A percentile compares a stretch with the other conserved stretches of the same genome.
Evolutionary conservation across 2,113 vertebrate species (phyloP).

Genomic region (Hoplias malabaricus): DNA sequence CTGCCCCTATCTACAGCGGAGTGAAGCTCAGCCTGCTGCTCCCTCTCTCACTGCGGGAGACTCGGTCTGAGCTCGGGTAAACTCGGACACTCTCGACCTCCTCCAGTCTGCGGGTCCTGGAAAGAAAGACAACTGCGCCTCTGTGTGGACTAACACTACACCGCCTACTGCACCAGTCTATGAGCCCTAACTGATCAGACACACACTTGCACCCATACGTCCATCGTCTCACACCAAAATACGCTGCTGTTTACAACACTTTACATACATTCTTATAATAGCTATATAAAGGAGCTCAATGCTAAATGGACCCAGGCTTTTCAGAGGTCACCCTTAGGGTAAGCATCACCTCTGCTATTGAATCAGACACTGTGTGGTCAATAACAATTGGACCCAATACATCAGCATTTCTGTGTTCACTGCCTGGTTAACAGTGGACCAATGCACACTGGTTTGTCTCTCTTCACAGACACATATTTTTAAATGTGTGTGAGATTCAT

Average conservation of each 20-base stretch:
- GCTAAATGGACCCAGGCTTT: not conserved
- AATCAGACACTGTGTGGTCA: constrained; percentile 18
- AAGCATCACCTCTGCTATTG: not conserved
- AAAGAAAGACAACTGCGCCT: constrained; percentile 6
- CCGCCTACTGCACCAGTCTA: not conserved
- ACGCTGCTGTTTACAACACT: too few relatives aligned
- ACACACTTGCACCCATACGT: not conserved
- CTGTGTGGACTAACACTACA: not conserved
- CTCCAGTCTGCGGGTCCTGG: not conserved
- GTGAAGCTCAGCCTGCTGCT: constrained; percentile 56
- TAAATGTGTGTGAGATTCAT: too few relatives aligned
- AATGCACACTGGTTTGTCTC: constrained; percentile 18
- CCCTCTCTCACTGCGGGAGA: constrained; percentile 54
- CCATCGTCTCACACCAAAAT: too few relatives aligned
- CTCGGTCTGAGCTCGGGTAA: constrained; percentile 2
- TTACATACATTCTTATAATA: too few relatives aligned
- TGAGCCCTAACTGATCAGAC: too few relatives aligned
- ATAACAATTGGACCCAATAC: constrained; percentile 59
- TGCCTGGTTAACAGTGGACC: constrained; percentile 41
- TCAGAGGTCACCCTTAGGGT: not conserved
- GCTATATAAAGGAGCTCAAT: too few relatives aligned
- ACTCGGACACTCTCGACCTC: constrained; percentile 16
- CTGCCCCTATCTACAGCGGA: constrained; percentile 54
- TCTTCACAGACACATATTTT: constrained; percentile 49
- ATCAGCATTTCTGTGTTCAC: constrained; percentile 60